Evolutionary conservation across 2,113 vertebrate species (phyloP).

Genomic region (Mionectes macconnelli): DNA sequence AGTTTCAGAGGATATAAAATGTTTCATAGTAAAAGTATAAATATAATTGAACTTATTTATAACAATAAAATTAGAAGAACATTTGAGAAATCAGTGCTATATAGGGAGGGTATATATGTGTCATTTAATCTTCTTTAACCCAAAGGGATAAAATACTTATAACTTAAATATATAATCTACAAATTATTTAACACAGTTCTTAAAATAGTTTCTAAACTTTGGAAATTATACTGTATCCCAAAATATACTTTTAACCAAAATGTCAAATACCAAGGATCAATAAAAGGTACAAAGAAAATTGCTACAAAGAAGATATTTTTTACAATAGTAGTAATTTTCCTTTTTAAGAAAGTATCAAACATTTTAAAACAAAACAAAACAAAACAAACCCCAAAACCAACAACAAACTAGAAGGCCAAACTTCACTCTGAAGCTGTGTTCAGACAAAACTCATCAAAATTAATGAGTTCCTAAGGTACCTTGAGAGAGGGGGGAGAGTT

Average conservation of each 20-base stretch:
- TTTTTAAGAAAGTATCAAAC: neutral
- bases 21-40: neutral
- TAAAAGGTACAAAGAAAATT: neutral
- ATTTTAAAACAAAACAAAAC: neutral
- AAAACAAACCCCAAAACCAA: neutral
- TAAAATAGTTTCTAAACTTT: neutral
- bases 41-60: neutral
- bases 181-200: neutral
- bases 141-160: neutral
- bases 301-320: neutral
- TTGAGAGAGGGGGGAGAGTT: neutral
- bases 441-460: neutral
- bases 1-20: neutral
- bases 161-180: neutral
- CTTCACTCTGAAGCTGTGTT: neutral
- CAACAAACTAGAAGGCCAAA: neutral
- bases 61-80: neutral
- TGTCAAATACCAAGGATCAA: neutral
- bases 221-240: neutral
- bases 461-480: neutral
- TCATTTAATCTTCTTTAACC: neutral
- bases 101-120: neutral
- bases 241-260: neutral
- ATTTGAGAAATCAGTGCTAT: neutral
- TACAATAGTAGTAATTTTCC: neutral